Percentiles rank a stretch among this genome's conserved stretches.
Conservation (phyloP, 2,888 invertebrate genomes). For the Trachelus iudaicus region DNA sequence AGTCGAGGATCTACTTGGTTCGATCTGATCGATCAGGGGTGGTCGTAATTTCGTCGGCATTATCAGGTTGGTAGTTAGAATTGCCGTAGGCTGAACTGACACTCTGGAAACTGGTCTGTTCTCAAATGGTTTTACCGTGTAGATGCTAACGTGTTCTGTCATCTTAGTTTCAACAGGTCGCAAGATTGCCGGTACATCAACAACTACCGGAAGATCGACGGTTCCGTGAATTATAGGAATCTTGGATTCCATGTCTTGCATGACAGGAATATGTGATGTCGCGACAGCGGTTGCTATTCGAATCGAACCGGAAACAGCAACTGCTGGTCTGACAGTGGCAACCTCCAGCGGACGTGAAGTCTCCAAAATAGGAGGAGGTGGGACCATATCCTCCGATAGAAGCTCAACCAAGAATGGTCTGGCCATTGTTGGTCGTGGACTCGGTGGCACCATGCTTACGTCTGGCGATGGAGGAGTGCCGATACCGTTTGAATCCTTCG, state of each 20-base stretch:
- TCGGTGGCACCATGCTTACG: constrained; percentile 53
- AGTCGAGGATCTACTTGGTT: constrained; percentile 32
- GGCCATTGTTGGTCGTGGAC: constrained; percentile 47
- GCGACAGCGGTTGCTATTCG: constrained; percentile 60
- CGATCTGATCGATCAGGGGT: constrained; percentile 38
- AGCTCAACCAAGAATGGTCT: constrained; percentile 59
- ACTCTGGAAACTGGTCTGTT: constrained; percentile 51
- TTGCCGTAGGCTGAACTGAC: constrained; percentile 49
- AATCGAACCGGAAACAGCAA: constrained; percentile 60
- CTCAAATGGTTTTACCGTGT: constrained; percentile 59
- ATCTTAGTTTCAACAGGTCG: constrained; percentile 47
- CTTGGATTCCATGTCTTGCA: constrained; percentile 59
- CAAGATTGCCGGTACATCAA: constrained; percentile 56
- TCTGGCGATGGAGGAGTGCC: constrained; percentile 39
- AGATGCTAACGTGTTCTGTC: constrained; percentile 55
- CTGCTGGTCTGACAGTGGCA: constrained; percentile 53
- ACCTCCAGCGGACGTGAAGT: constrained; percentile 49
- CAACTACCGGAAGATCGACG: constrained; percentile 58
- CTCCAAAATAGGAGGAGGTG: constrained; percentile 49
- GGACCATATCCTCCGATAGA: constrained; percentile 62
- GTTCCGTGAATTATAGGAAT: constrained; percentile 63
- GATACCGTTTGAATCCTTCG: constrained; percentile 46
- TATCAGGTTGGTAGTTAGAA: constrained; percentile 44
- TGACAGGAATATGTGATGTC: constrained; percentile 59
- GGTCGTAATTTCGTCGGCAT: constrained; percentile 46